Conservation (phyloP, 2,113 vertebrate species). For the Anhinga rufa region DNA sequence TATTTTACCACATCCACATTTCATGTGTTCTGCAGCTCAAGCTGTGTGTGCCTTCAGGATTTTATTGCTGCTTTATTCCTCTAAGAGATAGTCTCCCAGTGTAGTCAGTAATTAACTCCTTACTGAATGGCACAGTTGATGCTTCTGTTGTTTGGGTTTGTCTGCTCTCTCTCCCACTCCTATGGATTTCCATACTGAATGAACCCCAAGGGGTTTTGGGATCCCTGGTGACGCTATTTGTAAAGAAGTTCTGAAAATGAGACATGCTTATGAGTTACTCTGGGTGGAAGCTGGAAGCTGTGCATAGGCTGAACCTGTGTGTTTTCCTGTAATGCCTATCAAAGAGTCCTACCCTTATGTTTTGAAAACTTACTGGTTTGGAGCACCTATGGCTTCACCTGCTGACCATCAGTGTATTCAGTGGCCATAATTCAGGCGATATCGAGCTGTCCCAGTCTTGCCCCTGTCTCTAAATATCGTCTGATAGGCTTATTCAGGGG, state of each 20-base stretch:
- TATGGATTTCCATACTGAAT: not conserved
- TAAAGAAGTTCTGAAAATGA: not conserved
- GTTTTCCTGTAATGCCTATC: not conserved
- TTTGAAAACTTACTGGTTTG: not conserved
- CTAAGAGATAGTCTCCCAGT: no score
- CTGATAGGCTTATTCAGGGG: not conserved
- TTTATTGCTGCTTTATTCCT: not conserved
- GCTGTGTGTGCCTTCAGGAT: not conserved
- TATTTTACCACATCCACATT: not conserved
- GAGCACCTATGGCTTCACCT: not conserved
- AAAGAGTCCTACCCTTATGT: not conserved
- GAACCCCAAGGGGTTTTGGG: not conserved
- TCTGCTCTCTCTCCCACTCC: not conserved
- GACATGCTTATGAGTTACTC: not conserved
- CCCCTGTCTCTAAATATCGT: not conserved
- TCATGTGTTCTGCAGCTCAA: not conserved
- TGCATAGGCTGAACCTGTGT: not conserved
- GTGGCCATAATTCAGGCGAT: not conserved
- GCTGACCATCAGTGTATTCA: not conserved
- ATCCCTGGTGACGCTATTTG: not conserved
- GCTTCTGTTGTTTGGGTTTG: not conserved
- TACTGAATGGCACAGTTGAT: not conserved
- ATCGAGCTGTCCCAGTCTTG: not conserved
- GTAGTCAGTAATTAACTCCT: no score
- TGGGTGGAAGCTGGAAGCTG: not conserved